phyloP scores from a whole-genome alignment of 2,888 invertebrate genomes.

The Ligdia adustata region DNA sequence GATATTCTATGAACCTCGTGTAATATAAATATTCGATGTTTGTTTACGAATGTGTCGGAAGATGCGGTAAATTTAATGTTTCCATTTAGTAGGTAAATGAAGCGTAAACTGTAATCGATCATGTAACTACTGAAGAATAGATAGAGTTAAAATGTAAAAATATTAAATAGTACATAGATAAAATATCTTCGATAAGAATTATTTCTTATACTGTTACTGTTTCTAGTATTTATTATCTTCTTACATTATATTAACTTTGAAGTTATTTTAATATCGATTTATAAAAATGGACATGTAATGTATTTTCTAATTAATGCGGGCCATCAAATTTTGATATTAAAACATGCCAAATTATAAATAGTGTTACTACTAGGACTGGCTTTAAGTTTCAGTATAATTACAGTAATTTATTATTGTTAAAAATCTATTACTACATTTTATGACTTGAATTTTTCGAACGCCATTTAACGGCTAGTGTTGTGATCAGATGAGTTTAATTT shows the following conservation, averaged over 20 bases:
- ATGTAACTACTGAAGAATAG: conserved; percentile 62
- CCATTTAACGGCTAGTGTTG: conserved; percentile 34
- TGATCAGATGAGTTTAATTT: conserved; percentile 41
- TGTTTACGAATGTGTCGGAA: conserved; percentile 15
- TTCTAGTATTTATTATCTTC: conserved; percentile 48
- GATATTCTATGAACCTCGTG: conserved; percentile 31
- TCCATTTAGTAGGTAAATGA: conserved; percentile 61
- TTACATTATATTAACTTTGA: conserved; percentile 50
- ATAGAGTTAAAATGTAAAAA: conserved; percentile 70
- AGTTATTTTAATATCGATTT: conserved; percentile 60
- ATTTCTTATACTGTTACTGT: conserved; percentile 59
- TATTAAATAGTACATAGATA: conserved; percentile 57
- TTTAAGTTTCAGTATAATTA: conserved; percentile 45
- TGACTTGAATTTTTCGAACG: conserved; percentile 22
- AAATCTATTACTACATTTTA: conserved; percentile 20
- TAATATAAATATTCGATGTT: conserved; percentile 23
- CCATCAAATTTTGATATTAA: conserved; percentile 61
- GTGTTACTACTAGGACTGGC: conserved; percentile 47
- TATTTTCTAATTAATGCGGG: conserved; percentile 59
- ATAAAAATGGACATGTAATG: conserved; percentile 49
- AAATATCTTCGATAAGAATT: conserved; percentile 62
- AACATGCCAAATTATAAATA: conserved; percentile 66
- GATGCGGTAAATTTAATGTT: conserved; percentile 29
- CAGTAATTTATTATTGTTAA: conserved; percentile 32
- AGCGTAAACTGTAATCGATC: conserved; percentile 61